These are phyloP conservation scores for Volucella inflata DNA, from an alignment of 2,888 invertebrate species.

Conservation along the genomic window DNA sequence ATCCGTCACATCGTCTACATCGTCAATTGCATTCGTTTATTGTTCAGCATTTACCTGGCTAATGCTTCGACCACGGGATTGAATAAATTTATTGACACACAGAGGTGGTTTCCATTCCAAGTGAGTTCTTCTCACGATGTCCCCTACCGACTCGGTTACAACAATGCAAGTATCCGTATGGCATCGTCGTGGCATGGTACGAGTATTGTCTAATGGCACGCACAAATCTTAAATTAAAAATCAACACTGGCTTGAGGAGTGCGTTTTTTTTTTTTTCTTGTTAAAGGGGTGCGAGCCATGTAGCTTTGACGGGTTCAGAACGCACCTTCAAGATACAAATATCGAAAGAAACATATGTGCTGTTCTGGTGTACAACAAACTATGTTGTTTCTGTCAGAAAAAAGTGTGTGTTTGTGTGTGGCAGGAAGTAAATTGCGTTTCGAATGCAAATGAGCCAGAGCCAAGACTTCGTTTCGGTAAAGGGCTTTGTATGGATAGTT, in stretches of 20 bases:
- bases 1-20: neutral
- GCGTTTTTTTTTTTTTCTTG: neutral
- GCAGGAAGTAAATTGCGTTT: slow-evolving; percentile 65
- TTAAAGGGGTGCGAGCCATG: slow-evolving; percentile 26
- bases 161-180: neutral
- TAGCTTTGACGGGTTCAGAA: slow-evolving; percentile 12
- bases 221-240: slow-evolving; percentile 65
- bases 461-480: slow-evolving; percentile 13
- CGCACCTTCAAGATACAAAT: slow-evolving; percentile 46
- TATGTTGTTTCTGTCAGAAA: too few species aligned
- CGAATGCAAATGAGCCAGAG: slow-evolving; percentile 60
- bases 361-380: neutral
- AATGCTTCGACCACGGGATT: slow-evolving; percentile 66
- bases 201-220: slow-evolving; percentile 67
- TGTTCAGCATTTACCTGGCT: slow-evolving; percentile 43
- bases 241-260: slow-evolving; percentile 38
- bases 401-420: slow-evolving; percentile 12
- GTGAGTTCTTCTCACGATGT: slow-evolving; percentile 70
- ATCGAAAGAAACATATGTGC: slow-evolving; percentile 32
- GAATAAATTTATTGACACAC: slow-evolving; percentile 53
- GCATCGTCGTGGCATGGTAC: slow-evolving; percentile 50
- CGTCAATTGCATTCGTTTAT: slow-evolving; percentile 31
- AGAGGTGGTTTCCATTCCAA: slow-evolving; percentile 15
- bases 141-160: slow-evolving; percentile 25
- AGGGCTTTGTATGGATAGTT: slow-evolving; percentile 8